Conservation (phyloP, 2,113 vertebrate genomes). For the Hippocampus mohnikei region DNA sequence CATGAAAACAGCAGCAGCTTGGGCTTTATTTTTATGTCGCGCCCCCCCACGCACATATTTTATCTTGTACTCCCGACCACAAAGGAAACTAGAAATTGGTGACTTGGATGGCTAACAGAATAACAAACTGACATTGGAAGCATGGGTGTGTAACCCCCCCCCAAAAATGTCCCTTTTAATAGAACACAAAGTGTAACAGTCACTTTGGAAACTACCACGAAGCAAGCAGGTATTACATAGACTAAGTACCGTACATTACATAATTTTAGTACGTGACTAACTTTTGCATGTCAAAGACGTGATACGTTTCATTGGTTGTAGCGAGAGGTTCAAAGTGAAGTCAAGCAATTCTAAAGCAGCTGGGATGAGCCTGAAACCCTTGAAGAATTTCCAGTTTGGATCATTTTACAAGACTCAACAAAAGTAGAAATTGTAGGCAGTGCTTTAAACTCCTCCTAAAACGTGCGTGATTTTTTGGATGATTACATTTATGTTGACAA, state of each 20-base stretch:
- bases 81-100: background rate
- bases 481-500: background rate
- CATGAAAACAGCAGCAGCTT: conserved; percentile 1
- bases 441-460: background rate
- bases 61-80: background rate
- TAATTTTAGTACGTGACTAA: background rate
- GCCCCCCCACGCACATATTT: background rate
- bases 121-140: background rate
- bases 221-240: background rate
- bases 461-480: background rate
- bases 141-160: background rate
- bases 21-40: background rate
- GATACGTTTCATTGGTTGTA: background rate
- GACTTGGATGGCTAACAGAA: background rate
- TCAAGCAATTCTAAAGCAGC: conserved; percentile 7
- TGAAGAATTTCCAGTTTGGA: background rate
- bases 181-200: background rate
- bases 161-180: conserved; percentile 9
- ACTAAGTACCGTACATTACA: background rate
- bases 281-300: background rate
- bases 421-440: background rate
- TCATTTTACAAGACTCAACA: background rate
- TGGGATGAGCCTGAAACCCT: conserved; percentile 1
- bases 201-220: background rate
- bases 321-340: background rate